Percentiles rank a stretch among this genome's conserved stretches.
Conservation (phyloP, 1,140 invertebrate species). For the Calosoma granatense region DNA sequence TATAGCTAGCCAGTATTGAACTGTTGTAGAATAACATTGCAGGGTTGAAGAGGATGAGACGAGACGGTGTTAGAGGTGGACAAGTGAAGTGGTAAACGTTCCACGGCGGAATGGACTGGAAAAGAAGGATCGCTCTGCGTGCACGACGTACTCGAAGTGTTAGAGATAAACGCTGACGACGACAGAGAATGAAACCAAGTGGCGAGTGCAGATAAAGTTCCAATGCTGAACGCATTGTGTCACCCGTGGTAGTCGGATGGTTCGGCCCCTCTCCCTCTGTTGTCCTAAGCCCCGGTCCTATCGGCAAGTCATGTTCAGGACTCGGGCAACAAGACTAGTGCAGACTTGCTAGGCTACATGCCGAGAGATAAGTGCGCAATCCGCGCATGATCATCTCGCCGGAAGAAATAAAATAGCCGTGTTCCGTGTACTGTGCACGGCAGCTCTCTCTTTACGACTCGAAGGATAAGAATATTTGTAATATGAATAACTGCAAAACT, state of each 20-base stretch:
- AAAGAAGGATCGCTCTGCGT: slow-evolving; percentile 2
- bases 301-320: not conserved
- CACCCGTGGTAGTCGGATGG: not conserved
- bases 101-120: not conserved
- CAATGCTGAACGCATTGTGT: slow-evolving; percentile 2
- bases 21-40: no score
- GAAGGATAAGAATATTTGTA: slow-evolving; percentile 6
- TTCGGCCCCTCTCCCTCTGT: not conserved
- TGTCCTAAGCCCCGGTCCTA: not conserved
- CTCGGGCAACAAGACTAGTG: not conserved
- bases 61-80: not conserved
- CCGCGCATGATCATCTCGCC: no score
- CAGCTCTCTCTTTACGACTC: not conserved
- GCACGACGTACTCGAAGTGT: not conserved
- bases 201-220: slow-evolving; percentile 1
- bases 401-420: slow-evolving; percentile 1
- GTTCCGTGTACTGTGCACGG: no score
- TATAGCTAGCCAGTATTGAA: no score
- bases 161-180: slow-evolving; percentile 2
- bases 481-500: slow-evolving; percentile 8
- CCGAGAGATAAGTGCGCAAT: no score
- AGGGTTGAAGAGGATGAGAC: no score
- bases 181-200: not conserved
- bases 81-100: slow-evolving; percentile 5
- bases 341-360: not conserved